Percentiles rank a stretch among this genome's conserved stretches.
These are phyloP conservation scores for Rhopalosiphum nymphaeae DNA, from an alignment of 2,888 invertebrate species.

Conservation along the genomic window DNA sequence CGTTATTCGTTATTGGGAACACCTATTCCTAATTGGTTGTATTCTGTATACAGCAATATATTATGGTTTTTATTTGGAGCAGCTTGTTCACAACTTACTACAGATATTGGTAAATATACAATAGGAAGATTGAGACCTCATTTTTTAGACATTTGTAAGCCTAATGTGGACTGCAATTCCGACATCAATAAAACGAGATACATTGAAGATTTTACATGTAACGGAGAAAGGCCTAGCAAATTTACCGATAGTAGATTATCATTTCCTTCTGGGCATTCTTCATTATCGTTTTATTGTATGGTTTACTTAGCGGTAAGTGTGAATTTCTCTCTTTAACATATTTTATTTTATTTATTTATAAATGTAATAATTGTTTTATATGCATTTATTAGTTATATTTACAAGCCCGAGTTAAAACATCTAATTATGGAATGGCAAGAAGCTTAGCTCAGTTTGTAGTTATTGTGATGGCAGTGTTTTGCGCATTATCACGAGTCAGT, in stretches of 20 bases:
- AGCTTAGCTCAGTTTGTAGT: constrained; percentile 88
- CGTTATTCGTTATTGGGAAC: constrained; percentile 53
- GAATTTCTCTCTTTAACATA: neutral
- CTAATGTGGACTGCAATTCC: constrained; percentile 77
- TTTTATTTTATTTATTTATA: constrained; percentile 23
- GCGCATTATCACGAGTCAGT: constrained; percentile 90
- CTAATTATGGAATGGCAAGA: constrained; percentile 82
- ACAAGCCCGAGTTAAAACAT: constrained; percentile 86
- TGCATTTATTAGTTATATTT: constrained; percentile 81
- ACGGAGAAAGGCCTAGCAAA: constrained; percentile 78
- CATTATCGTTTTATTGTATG: constrained; percentile 90
- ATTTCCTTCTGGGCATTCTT: constrained; percentile 93
- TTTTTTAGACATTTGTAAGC: constrained; percentile 90
- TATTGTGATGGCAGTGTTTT: constrained; percentile 85
- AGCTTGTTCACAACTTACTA: constrained; percentile 85
- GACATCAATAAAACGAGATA: constrained; percentile 76
- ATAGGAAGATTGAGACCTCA: constrained; percentile 95
- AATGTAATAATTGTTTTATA: constrained; percentile 55
- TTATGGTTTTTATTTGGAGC: constrained; percentile 91
- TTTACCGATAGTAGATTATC: constrained; percentile 79
- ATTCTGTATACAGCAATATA: constrained; percentile 76
- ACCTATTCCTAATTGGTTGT: constrained; percentile 59
- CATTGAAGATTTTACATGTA: constrained; percentile 80
- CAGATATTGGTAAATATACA: constrained; percentile 93
- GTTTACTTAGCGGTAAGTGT: constrained; percentile 85